A percentile compares a stretch with the other conserved stretches of the same genome.
These are phyloP conservation scores for Apotomis betuletana DNA, from an alignment of 2,888 invertebrate genomes.

Conservation along the genomic window DNA sequence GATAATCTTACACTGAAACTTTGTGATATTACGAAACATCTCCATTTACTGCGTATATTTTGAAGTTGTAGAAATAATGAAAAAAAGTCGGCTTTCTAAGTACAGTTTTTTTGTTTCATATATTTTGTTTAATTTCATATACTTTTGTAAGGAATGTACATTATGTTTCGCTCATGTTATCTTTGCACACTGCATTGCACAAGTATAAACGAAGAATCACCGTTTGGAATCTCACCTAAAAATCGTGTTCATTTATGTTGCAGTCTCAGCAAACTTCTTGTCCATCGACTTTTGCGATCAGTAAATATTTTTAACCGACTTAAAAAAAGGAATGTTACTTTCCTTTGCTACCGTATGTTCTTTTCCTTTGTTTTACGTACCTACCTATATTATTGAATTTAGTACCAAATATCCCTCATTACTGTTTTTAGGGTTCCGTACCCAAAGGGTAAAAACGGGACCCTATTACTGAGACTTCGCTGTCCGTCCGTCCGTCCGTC, in stretches of 20 bases:
- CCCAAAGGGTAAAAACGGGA: no score
- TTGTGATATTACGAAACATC: background rate
- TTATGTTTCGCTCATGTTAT: background rate
- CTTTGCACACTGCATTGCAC: constrained; percentile 18
- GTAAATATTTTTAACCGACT: no score
- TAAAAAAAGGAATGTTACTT: no score
- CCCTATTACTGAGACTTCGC: no score
- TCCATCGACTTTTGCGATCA: background rate
- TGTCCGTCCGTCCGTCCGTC: no score
- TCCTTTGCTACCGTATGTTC: no score
- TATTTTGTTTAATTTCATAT: background rate
- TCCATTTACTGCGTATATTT: background rate
- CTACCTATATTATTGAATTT: no score
- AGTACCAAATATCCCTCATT: no score
- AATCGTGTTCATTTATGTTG: background rate
- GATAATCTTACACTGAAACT: background rate
- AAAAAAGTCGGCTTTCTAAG: background rate
- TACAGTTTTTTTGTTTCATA: background rate
- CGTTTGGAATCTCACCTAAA: constrained; percentile 19
- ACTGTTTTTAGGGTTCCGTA: no score
- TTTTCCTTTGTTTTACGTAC: no score
- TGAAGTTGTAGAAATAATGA: background rate
- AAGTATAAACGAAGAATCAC: constrained; percentile 16
- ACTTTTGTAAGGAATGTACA: background rate
- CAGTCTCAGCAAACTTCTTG: constrained; percentile 17